phyloP scores from a whole-genome alignment of 2,888 invertebrate species.

The Oxyscelio sp. region DNA sequence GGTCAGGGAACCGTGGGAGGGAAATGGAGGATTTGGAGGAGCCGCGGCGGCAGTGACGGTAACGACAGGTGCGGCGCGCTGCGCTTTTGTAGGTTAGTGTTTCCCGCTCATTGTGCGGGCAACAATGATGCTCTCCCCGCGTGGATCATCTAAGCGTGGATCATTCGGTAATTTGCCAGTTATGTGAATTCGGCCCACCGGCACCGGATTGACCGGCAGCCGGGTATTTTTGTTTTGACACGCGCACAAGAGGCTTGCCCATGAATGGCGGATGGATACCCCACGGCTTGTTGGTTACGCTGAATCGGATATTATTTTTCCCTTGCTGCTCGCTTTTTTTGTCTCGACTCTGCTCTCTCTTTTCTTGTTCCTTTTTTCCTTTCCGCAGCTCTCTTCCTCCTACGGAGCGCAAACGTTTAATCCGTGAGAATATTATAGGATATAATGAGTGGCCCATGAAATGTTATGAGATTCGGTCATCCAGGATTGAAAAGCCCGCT shows the following conservation, averaged over 20 bases:
- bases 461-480: constrained; percentile 79
- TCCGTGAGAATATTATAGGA: constrained; percentile 86
- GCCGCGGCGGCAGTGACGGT: no score
- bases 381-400: constrained; percentile 60
- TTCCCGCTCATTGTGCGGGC: no score
- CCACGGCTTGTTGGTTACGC: constrained; percentile 84
- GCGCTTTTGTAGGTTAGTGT: no score
- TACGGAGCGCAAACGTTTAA: constrained; percentile 75
- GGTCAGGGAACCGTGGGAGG: no score
- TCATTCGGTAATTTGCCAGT: constrained; percentile 84
- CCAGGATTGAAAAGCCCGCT: constrained; percentile 78
- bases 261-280: constrained; percentile 82
- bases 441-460: constrained; percentile 83
- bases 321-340: constrained; percentile 32
- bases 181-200: no score
- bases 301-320: constrained; percentile 81
- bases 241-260: constrained; percentile 83
- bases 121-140: no score
- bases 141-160: constrained; percentile 82
- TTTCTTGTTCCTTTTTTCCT: constrained; percentile 45
- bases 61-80: no score
- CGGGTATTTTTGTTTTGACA: constrained; percentile 87
- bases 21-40: no score
- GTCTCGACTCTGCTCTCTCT: constrained; percentile 3
- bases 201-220: no score